Evolutionary conservation across 1,140 invertebrate species (phyloP).

Genomic region (Pantala flavescens): DNA sequence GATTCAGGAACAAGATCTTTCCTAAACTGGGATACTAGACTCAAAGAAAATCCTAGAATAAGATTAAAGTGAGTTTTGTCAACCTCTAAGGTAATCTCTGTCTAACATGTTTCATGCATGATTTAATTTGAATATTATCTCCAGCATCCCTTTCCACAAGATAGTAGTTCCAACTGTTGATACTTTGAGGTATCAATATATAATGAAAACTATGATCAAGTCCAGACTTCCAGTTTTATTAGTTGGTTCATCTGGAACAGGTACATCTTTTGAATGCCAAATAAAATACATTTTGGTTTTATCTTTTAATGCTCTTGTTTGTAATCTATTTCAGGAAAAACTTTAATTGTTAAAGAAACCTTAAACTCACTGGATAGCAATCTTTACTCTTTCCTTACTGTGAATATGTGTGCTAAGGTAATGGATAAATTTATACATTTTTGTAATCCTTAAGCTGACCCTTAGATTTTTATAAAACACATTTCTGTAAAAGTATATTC

Average conservation of each 20-base stretch:
- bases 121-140: conserved; percentile 24
- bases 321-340: conserved; percentile 47
- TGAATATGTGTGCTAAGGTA: conserved; percentile 75
- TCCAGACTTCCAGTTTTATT: conserved; percentile 54
- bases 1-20: conserved; percentile 56
- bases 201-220: conserved; percentile 50
- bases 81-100: background rate
- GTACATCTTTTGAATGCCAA: conserved; percentile 20
- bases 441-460: background rate
- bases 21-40: conserved; percentile 64
- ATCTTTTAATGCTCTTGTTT: background rate
- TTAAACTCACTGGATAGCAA: conserved; percentile 47
- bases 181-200: conserved; percentile 64
- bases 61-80: conserved; percentile 8
- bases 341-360: conserved; percentile 58
- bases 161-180: conserved; percentile 75
- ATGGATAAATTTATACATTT: background rate
- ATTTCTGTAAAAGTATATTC: too few species aligned
- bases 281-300: background rate
- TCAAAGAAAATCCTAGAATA: conserved; percentile 56
- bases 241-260: conserved; percentile 66
- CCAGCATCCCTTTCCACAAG: conserved; percentile 62
- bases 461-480: too few species aligned
- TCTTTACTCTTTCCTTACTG: conserved; percentile 54
- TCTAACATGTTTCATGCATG: too few species aligned